Base-by-base conservation (phyloP, 2,113 vertebrate genomes). In the Coturnix japonica region DNA sequence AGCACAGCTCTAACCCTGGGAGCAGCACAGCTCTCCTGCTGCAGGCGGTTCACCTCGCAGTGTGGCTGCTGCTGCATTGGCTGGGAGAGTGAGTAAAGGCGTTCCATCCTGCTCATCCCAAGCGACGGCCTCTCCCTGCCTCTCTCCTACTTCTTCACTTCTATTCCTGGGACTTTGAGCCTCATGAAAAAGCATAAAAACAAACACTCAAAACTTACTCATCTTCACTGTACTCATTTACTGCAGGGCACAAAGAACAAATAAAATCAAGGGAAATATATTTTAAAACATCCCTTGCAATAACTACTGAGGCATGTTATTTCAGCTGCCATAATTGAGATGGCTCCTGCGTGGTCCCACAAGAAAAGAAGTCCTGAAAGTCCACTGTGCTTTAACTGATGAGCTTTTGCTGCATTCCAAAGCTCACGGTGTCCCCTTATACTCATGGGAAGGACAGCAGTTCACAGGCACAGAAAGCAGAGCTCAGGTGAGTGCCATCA, bases 11-110 rank as follows among this genome's bases (percentile, higher is more conserved):
- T 49, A n/a, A n/a, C n/a, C 17, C 12, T 8, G 11, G 33, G 21
- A 6, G 1, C 0, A 0, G 13, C 19, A 2, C 30, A 3, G 26
- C 67, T 4, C 15, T 49, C 28, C 43, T 37, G 13, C 41, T 11
- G 33, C 11, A 1, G 6, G 25, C 3, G 4, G 25, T 6, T 60
- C 25, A 0, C 9, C 59, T 8, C 22, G 11, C 35, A 17, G 2
- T 1, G 20, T 20, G 11, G 33, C 41, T 19, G 14, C 60, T 47
- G 43, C 60, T 46, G 9, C 19, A 18, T 7, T 13, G 57, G 1
- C 31, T 11, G 25, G 17, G 14, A 43, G 67, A 2, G 14, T 5
- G 47, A 49, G 23, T 0, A 1, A 13, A 30, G 51, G 21, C 37
- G 23, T 2, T 33, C 26, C 6, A 0, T 26, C 11, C 23, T 16